Evolutionary conservation across 2,797 vertebrate species (phyloP).

Genomic region (Spatula versicolor): DNA sequence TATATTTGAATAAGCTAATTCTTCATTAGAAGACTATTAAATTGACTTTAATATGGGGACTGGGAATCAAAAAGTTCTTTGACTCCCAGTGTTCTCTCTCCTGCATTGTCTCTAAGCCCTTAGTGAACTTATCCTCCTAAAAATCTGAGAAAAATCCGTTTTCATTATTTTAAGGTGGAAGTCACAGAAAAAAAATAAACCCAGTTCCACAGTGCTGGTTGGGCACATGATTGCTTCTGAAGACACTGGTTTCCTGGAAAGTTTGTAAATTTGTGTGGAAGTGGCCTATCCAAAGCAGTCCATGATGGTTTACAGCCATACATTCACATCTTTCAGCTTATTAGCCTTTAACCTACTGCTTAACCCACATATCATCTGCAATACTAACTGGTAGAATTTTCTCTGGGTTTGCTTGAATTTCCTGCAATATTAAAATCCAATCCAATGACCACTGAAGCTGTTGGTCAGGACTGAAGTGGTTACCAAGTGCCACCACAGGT

Average conservation of each 20-base stretch:
- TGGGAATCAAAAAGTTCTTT: background rate
- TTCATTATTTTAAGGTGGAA: background rate
- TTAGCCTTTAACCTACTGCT: background rate
- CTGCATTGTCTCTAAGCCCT: background rate
- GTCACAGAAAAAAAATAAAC: background rate
- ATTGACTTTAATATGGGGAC: background rate
- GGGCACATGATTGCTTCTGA: background rate
- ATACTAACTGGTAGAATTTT: background rate
- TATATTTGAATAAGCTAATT: background rate
- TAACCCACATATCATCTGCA: background rate
- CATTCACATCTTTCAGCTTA: background rate
- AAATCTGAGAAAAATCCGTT: background rate
- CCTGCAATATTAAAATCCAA: background rate
- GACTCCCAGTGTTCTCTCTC: background rate
- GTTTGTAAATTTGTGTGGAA: background rate
- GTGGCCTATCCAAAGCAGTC: background rate
- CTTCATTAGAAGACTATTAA: background rate
- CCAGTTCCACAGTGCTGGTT: background rate
- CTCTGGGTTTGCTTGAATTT: background rate
- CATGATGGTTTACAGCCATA: background rate
- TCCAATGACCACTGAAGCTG: background rate
- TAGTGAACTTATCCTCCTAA: background rate
- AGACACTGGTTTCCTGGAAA: background rate
- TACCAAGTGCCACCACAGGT: background rate
- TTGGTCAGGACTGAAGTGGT: background rate